Evolutionary conservation across 1,140 invertebrate species (phyloP).

Genomic region (Helicoverpa armigera): DNA sequence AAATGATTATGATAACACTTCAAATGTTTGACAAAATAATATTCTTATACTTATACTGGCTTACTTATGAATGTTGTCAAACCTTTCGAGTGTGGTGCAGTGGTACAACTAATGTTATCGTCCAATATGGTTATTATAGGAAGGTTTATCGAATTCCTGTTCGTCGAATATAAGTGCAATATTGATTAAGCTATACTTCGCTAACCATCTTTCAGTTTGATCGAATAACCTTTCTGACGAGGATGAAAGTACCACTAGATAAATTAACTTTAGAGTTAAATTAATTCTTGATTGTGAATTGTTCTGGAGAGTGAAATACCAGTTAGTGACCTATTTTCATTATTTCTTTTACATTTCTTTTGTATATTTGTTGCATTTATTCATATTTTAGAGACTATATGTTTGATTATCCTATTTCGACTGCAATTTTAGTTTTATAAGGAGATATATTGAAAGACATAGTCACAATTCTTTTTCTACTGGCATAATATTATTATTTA

Average conservation of each 20-base stretch:
- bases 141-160: neutral
- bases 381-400: slow-evolving; percentile 44
- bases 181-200: slow-evolving; percentile 20
- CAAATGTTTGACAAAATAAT: slow-evolving; percentile 42
- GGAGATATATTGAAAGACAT: slow-evolving; percentile 46
- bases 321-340: slow-evolving; percentile 42
- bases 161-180: slow-evolving; percentile 38
- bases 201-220: neutral
- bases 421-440: slow-evolving; percentile 50
- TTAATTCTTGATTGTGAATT: slow-evolving; percentile 39
- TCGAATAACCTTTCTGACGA: neutral
- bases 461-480: slow-evolving; percentile 35
- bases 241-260: slow-evolving; percentile 10
- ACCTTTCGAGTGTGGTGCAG: slow-evolving; percentile 3
- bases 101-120: neutral
- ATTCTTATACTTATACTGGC: slow-evolving; percentile 4
- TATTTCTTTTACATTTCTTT: slow-evolving; percentile 33
- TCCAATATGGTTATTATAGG: slow-evolving; percentile 2
- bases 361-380: slow-evolving; percentile 51
- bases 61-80: slow-evolving; percentile 22
- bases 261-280: slow-evolving; percentile 17
- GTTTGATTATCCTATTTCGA: slow-evolving; percentile 40
- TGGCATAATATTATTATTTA: slow-evolving; percentile 24
- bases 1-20: neutral
- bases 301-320: slow-evolving; percentile 32